Conservation (phyloP, 2,888 invertebrate species). For the Ectobius pallidus region DNA sequence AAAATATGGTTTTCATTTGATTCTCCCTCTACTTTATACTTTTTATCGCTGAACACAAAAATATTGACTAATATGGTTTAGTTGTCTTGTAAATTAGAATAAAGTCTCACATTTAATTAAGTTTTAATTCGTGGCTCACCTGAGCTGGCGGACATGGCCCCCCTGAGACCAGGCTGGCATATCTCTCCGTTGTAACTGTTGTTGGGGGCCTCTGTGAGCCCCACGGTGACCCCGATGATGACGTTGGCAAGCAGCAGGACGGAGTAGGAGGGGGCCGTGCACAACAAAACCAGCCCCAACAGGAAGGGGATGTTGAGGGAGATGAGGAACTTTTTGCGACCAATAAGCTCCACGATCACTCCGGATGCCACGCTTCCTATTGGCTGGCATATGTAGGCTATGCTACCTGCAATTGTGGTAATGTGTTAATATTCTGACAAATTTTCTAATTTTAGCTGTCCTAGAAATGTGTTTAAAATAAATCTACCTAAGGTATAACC, state of each 20-base stretch:
- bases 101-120: too few species aligned
- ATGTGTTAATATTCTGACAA: too few species aligned
- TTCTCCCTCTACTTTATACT: too few species aligned
- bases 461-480: too few species aligned
- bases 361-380: constrained; percentile 53
- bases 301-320: constrained; percentile 64
- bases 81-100: too few species aligned
- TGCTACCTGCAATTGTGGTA: constrained; percentile 5
- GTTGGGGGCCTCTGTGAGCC: constrained; percentile 65
- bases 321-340: constrained; percentile 61
- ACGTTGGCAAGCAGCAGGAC: constrained; percentile 60
- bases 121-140: too few species aligned
- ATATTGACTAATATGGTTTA: too few species aligned
- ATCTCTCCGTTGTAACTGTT: constrained; percentile 65
- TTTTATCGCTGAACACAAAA: too few species aligned
- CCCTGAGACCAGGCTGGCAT: constrained; percentile 56
- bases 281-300: constrained; percentile 62
- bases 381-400: constrained; percentile 15
- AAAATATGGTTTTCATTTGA: too few species aligned
- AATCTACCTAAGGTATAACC: too few species aligned
- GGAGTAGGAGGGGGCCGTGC: constrained; percentile 58
- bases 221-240: constrained; percentile 62
- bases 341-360: constrained; percentile 60
- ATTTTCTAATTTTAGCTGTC: too few species aligned
- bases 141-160: background rate